Conservation (phyloP, 1,140 invertebrate species). For the Zaprionus africanus region DNA sequence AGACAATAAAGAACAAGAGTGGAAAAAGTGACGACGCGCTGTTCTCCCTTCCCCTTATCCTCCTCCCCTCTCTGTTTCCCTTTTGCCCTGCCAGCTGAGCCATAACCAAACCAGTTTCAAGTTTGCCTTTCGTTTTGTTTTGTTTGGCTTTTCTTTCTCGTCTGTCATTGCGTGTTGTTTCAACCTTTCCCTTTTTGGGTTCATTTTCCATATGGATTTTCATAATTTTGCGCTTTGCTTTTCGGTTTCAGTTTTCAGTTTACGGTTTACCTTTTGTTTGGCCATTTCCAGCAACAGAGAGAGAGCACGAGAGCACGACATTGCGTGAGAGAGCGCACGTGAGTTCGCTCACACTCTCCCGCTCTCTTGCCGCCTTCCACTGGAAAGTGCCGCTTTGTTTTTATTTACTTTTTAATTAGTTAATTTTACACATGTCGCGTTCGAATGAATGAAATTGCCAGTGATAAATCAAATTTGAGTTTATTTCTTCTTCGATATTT, state of each 20-base stretch:
- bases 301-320: background rate
- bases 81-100: conserved; percentile 26
- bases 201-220: conserved; percentile 80
- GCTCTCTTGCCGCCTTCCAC: conserved; percentile 50
- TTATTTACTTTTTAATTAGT: conserved; percentile 78
- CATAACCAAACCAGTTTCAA: conserved; percentile 73
- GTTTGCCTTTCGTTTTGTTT: conserved; percentile 56
- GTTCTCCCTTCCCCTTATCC: conserved; percentile 12
- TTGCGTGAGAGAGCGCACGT: conserved; percentile 6
- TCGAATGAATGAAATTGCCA: conserved; percentile 62
- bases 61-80: background rate
- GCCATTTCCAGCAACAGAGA: conserved; percentile 38
- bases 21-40: conserved; percentile 35
- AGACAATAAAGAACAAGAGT: conserved; percentile 28
- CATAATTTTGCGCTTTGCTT: conserved; percentile 64
- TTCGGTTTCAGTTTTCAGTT: conserved; percentile 55
- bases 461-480: conserved; percentile 62
- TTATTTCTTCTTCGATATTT: conserved; percentile 11
- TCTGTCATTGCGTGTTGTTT: conserved; percentile 37
- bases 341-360: conserved; percentile 3
- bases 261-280: conserved; percentile 43
- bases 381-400: conserved; percentile 58
- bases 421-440: conserved; percentile 71
- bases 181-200: conserved; percentile 43
- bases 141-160: conserved; percentile 44